Evolutionary conservation across 2,113 vertebrate species (phyloP), one percentile per base, ranked within the genome.

Genomic region (Empidonax traillii): DNA sequence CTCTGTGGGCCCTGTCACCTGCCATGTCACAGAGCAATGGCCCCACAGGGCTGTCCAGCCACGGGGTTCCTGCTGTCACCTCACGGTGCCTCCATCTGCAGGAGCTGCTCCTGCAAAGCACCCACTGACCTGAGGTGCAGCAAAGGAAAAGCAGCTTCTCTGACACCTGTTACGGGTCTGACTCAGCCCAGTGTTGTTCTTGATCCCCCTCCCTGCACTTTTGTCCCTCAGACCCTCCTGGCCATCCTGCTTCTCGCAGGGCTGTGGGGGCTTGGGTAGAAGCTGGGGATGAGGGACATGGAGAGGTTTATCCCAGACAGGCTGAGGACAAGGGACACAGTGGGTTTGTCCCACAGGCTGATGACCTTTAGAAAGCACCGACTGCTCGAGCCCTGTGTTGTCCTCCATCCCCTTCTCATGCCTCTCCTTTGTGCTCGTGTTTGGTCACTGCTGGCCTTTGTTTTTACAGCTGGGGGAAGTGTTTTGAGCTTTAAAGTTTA

Each of bases 381-480:
- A 3, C 93, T 77, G 59, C 21, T 35, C 3, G 0, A 37, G 75
- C 87, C 46, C 46, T 8, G 15, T 47, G 51, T 91, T 91, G 22
- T 51, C 78, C 89, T 82, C 66, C 9, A 5, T 69, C 77, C 87
- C 51, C 62, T 96, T 89, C 85, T 71, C 55, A 11, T 33, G 77
- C 91, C 35, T 35, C 78, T 95, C 71, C 94, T 94, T 95, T 94
- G 93, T 91, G 88, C 61, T 95, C 28, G 17, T 92, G 96, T 96
- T 97, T 97, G 93, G 85, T 85, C 93, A 52, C 66, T 9, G 61
- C 79, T 59, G 72, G 65, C 65, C 63, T 90, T 96, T 97, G 97
- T 97, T 97, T 97, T 97, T 85, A 94, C 96, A 97, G 97, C 97
- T 97, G 97, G 84, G 85, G 93, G 94, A 95, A 96, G 94, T 95